Conservation (phyloP, 2,888 invertebrate species). For the Perithous albicinctus region DNA sequence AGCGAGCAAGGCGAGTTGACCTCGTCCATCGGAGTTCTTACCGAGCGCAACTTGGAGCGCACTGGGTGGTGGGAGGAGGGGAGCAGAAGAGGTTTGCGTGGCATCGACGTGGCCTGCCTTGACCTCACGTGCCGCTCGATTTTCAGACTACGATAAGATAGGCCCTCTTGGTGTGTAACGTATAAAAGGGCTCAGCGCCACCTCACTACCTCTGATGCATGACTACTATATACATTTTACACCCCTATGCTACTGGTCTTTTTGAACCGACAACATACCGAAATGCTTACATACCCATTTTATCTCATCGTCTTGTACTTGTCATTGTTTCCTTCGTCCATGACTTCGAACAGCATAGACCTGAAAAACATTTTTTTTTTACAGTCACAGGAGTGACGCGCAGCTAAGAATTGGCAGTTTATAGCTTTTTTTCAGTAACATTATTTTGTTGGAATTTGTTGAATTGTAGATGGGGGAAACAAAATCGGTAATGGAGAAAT, state of each 20-base stretch:
- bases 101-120: conserved; percentile 76
- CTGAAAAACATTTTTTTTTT: neutral
- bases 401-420: neutral
- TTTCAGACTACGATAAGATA: conserved; percentile 73
- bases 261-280: conserved; percentile 35
- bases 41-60: conserved; percentile 20
- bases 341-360: neutral
- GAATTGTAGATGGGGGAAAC: neutral
- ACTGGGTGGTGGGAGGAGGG: too few species aligned
- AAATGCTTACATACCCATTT: conserved; percentile 24
- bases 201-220: conserved; percentile 35
- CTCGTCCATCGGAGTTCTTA: conserved; percentile 66
- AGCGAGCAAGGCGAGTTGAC: conserved; percentile 63
- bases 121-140: conserved; percentile 76
- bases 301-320: neutral
- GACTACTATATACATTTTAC: conserved; percentile 31
- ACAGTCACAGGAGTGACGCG: neutral
- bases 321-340: neutral
- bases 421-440: neutral
- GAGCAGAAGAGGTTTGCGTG: conserved; percentile 76
- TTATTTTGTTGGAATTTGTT: neutral
- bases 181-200: conserved; percentile 67
- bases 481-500: neutral
- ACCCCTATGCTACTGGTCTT: conserved; percentile 35
- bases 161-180: conserved; percentile 64